Base-by-base conservation (phyloP, 1,140 invertebrate genomes). In the Cylas formicarius region DNA sequence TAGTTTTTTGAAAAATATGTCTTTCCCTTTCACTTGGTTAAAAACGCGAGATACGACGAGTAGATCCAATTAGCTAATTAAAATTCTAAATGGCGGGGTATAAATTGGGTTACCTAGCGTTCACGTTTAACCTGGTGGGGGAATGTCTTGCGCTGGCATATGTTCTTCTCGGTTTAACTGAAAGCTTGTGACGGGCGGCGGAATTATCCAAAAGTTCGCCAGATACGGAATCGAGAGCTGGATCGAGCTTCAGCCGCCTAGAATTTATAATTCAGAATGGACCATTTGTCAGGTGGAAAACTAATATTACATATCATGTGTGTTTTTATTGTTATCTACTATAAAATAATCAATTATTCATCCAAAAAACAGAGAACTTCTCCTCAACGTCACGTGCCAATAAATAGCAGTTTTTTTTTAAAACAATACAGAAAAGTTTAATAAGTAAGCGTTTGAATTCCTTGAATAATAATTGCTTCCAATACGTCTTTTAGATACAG, bases 131-230 rank as follows among this genome's bases (percentile, higher is more conserved):
- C 34, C 57, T 61, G 41, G 54, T 60, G 24, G 60, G 59, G 38
- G 63, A 63, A 61, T 67, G 60, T 57, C 63, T 62, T 7, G 63
- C 62, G 71, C 68, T 67, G 69, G 69, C 18, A 50, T 81, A 72
- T 45, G 76, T 81, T 53, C 78, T 74, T 62, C 74, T 76, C 4
- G 84, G 84, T 61, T 81, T 72, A 2, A 87, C 72, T 0, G 81
- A 73, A 26, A 85, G 62, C 66, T 84, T 86, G 67, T 87, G 84
- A 55, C 71, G 75, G 1, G 84, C 84, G 0, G 84, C 82, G 2
- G 76, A 71, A 55, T 73, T 80, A 63, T 87, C 84, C 67, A 88
- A 70, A 14, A 81, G 71, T 41, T 73, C 67, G 6, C 69, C 71
- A n/a, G 72, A 67, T 5, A 62, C 65, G 34, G 80, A 32, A 53